These are phyloP conservation scores for Kryptolebias marmoratus DNA, from an alignment of 2,113 vertebrate genomes.

Conservation along the genomic window DNA sequence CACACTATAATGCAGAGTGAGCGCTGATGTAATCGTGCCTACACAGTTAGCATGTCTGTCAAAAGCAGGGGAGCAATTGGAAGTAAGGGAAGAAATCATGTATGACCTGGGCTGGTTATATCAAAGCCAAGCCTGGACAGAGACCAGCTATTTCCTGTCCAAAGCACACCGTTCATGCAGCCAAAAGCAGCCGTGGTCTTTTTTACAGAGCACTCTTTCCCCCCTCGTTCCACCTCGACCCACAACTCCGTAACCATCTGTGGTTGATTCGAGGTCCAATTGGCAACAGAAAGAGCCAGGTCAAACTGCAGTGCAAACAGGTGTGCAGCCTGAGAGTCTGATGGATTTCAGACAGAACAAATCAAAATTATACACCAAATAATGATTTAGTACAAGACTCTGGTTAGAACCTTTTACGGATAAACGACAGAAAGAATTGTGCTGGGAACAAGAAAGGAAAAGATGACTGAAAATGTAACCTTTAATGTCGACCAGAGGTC, in stretches of 20 bases:
- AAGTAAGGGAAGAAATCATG: slow-evolving; percentile 56
- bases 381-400: slow-evolving; percentile 9
- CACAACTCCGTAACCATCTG: slow-evolving; percentile 15
- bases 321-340: slow-evolving; percentile 7
- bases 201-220: not conserved
- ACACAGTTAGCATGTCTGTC: slow-evolving; percentile 60
- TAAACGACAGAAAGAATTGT: slow-evolving; percentile 5
- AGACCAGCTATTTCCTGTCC: slow-evolving; percentile 68
- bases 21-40: slow-evolving; percentile 44
- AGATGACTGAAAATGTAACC: not conserved
- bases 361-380: slow-evolving; percentile 19
- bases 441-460: slow-evolving; percentile 8
- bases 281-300: slow-evolving; percentile 30
- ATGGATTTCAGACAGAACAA: slow-evolving; percentile 34
- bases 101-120: slow-evolving; percentile 45
- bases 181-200: slow-evolving; percentile 46
- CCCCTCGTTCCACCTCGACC: not conserved
- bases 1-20: slow-evolving; percentile 17
- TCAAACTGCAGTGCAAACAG: slow-evolving; percentile 20
- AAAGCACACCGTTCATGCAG: slow-evolving; percentile 53
- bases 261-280: slow-evolving; percentile 39
- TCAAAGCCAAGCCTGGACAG: slow-evolving; percentile 64
- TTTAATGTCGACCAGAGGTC: too few relatives aligned
- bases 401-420: not conserved
- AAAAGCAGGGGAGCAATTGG: slow-evolving; percentile 46